Evolutionary conservation across 2,888 invertebrate genomes (phyloP), one percentile per base, ranked within the genome.

Genomic region (Invenusta paracnida): DNA sequence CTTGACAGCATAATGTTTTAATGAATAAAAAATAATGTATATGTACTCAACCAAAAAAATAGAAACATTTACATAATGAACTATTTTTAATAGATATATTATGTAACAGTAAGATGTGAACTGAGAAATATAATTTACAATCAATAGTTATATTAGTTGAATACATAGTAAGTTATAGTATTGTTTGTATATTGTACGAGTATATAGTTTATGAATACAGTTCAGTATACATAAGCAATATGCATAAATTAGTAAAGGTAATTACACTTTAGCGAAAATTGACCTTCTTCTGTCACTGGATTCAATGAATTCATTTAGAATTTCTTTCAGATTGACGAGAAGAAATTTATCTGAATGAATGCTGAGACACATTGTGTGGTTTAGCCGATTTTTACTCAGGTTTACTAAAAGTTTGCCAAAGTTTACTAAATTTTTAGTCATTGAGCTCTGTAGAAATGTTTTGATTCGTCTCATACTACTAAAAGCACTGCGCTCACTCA

Each of bases 241-340:
- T 48, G 48, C 17, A 48, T 17, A 48, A 48, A 48, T 48, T 48
- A 48, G 48, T 48, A 48, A 48, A 73, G 27, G 5, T 73, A 73
- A 25, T 73, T 73, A 73, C 73, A 73, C 11, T 73, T 73, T 73
- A 23, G 73, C 27, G 25, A 73, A 73, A 73, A 73, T 25, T 23
- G 73, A 13, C 23, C 73, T 73, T 73, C 73, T 73, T 73, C 73
- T 73, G 23, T 73, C 73, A 73, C 25, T 23, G 23, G 73, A 73
- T 73, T 73, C 73, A 73, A 73, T 73, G 73, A 73, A 73, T 73
- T 73, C 73, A 25, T 73, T 73, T 25, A 73, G 73, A 73, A 73
- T 25, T 23, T 73, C 73, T 73, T 73, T 73, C 23, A 73, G 73
- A 73, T 73, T 73, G 11, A 73, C 23, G 73, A 13, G 17, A 23